A percentile compares a stretch with the other conserved stretches of the same genome.
Evolutionary conservation across 1,140 invertebrate species (phyloP).

Genomic region (Chionoecetes opilio): DNA sequence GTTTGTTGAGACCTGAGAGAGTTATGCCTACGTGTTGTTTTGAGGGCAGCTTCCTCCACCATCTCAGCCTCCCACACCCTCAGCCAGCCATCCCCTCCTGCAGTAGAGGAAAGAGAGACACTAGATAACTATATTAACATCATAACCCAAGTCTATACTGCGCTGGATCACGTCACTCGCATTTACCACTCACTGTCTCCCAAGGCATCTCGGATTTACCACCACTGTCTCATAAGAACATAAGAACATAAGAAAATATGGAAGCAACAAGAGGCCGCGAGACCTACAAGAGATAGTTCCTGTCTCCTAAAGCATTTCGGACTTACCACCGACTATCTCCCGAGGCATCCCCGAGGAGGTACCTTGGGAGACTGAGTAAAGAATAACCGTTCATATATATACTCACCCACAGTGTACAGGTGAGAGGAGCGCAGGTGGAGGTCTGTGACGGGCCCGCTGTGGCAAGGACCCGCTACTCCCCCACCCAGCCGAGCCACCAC

Average conservation of each 20-base stretch:
- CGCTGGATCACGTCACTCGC: too few relatives aligned
- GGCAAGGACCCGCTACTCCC: not conserved
- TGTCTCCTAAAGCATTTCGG: too few relatives aligned
- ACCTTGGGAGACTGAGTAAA: not conserved
- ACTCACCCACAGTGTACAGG: constrained; percentile 47
- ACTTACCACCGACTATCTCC: too few relatives aligned
- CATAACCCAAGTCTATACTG: too few relatives aligned
- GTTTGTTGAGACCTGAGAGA: not conserved
- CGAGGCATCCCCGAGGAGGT: too few relatives aligned
- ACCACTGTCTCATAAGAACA: too few relatives aligned
- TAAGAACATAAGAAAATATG: too few relatives aligned
- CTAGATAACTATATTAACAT: too few relatives aligned
- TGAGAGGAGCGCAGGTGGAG: not conserved
- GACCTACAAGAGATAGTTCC: too few relatives aligned
- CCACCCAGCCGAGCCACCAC: constrained; percentile 48
- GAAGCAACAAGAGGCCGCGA: too few relatives aligned
- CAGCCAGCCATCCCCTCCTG: constrained; percentile 63
- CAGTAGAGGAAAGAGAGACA: not conserved
- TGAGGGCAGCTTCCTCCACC: constrained; percentile 54
- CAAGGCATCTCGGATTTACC: too few relatives aligned
- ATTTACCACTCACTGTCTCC: too few relatives aligned
- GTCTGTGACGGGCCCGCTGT: constrained; percentile 36
- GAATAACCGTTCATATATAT: not conserved
- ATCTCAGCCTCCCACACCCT: constrained; percentile 66
- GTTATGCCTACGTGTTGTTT: constrained; percentile 27